Evolutionary conservation across 2,888 invertebrate genomes (phyloP), one percentile per base, ranked within the genome.

Genomic region (Eupithecia subfuscata): DNA sequence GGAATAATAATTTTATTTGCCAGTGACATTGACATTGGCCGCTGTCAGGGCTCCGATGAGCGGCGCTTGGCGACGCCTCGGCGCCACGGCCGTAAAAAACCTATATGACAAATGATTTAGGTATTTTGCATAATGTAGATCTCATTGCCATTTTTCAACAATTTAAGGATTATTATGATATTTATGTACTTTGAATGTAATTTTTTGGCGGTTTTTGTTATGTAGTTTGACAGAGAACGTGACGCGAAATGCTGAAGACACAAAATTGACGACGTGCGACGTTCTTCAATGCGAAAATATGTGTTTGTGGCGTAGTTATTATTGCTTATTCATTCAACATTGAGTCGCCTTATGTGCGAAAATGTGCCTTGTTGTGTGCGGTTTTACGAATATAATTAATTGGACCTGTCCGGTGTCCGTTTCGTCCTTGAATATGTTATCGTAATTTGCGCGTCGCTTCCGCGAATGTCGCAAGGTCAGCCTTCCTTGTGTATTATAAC

Each of bases 381-480:
- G 45, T 73, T 79, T 79, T 80, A 75, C 79, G 83, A 80, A 75
- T 78, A 80, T 80, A 80, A 81, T 82, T 84, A 82, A 85, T 87
- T 86, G 81, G 65, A 80, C 64, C 70, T 80, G 82, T 81, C 78
- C 77, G 81, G 82, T 84, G 82, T 84, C 82, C 80, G 73, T 81
- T 81, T 79, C 76, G 86, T 88, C 90, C 91, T 90, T 90, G 87
- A 86, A 81, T 85, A 84, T 85, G 84, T 86, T 86, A 87, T 87
- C 90, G 88, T 91, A 92, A 94, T 93, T 95, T 91, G 93, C 93
- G 84, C 85, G 86, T 84, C 86, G 89, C 92, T 94, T 94, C 93
- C 94, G 93, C 90, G 89, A 90, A 83, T 86, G 87, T 82, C 86
- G 82, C 85, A 84, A 87, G 88, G 86, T 85, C 84, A 83, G 75